These are phyloP conservation scores for Trichosurus vulpecula DNA, from an alignment of 2,797 vertebrate genomes.

Conservation along the genomic window DNA sequence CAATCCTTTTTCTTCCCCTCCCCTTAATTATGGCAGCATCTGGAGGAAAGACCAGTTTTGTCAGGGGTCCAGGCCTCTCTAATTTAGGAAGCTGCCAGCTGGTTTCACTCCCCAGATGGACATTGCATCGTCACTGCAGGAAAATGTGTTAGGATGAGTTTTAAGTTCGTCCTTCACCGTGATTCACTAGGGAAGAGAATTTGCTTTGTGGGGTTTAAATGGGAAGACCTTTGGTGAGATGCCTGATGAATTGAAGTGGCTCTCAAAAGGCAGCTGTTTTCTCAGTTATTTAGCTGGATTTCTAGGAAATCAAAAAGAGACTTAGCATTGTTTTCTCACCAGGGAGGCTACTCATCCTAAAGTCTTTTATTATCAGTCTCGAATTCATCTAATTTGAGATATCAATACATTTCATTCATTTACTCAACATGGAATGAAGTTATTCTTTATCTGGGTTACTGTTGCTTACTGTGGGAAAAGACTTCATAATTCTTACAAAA, in stretches of 20 bases:
- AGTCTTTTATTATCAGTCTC: conserved; percentile 57
- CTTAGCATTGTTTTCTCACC: conserved; percentile 63
- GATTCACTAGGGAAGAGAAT: neutral
- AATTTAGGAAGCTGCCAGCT: conserved; percentile 61
- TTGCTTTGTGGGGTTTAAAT: conserved; percentile 34
- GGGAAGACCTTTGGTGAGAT: conserved; percentile 12
- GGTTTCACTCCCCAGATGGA: conserved; percentile 33
- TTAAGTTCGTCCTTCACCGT: neutral
- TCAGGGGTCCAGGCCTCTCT: conserved; percentile 34
- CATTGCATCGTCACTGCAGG: conserved; percentile 44
- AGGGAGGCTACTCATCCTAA: conserved; percentile 18
- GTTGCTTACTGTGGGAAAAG: neutral
- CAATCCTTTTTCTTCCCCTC: conserved; percentile 55
- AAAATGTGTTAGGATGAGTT: conserved; percentile 43
- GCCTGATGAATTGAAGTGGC: conserved; percentile 14
- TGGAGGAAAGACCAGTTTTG: conserved; percentile 55
- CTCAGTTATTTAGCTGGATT: conserved; percentile 32
- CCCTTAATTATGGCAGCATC: conserved; percentile 54
- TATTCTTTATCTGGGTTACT: neutral
- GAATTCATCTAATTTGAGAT: conserved; percentile 67
- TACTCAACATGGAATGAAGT: neutral
- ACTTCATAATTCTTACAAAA: conserved; percentile 2
- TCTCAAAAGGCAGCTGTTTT: conserved; percentile 22
- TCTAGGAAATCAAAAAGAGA: conserved; percentile 64
- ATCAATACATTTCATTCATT: conserved; percentile 36